Conservation (phyloP, 2,888 invertebrate genomes). For the Callimorpha dominula region DNA sequence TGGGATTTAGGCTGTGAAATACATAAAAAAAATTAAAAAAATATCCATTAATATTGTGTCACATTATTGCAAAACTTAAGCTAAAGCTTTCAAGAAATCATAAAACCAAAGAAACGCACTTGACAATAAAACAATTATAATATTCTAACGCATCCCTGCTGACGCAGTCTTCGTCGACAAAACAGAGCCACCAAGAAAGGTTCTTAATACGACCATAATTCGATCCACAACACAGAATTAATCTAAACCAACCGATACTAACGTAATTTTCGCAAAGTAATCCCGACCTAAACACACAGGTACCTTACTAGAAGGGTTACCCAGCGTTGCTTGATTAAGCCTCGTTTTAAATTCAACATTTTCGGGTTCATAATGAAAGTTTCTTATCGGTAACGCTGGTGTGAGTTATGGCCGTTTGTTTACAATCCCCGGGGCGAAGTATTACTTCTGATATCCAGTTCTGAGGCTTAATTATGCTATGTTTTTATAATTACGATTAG, state of each 20-base stretch:
- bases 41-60: neutral
- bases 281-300: conserved; percentile 82
- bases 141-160: conserved; percentile 36
- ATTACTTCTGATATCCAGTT: conserved; percentile 47
- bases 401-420: conserved; percentile 80
- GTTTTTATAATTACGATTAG: conserved; percentile 54
- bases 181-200: conserved; percentile 38
- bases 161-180: conserved; percentile 41
- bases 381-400: conserved; percentile 83
- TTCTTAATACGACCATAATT: conserved; percentile 54
- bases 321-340: conserved; percentile 78
- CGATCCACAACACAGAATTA: conserved; percentile 66
- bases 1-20: neutral
- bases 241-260: conserved; percentile 74
- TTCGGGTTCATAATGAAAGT: conserved; percentile 83
- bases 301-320: conserved; percentile 58
- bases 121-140: conserved; percentile 14
- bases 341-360: conserved; percentile 84
- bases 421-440: conserved; percentile 51
- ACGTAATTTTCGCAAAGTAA: conserved; percentile 80
- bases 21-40: neutral
- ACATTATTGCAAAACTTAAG: no score
- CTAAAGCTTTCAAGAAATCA: neutral
- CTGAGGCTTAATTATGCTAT: conserved; percentile 44
- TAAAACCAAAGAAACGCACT: neutral